Base-by-base conservation (phyloP, 1,140 invertebrate genomes). In the Drosophila repleta region DNA sequence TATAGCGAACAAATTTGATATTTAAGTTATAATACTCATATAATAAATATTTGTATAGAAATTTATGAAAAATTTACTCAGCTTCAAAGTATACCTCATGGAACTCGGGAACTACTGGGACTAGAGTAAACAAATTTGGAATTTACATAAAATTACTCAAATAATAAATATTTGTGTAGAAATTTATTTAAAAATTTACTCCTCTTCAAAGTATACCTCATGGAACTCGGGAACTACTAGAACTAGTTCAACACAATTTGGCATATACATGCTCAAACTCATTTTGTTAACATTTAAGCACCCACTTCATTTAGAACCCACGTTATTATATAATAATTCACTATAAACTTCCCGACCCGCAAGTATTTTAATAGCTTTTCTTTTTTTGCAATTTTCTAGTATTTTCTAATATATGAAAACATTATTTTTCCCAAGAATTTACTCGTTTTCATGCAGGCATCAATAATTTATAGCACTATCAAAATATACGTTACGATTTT, bases 401-500 rank as follows among this genome's bases (percentile, higher is more conserved):
- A 62, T 73, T 79, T 62, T 61, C 32, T 17, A 18, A 15, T 60
- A 75, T 77, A 87, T 87, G 55, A 65, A 74, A 87, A 78, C 26
- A 29, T 1, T 58, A 51, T 69, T 62, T 57, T 78, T 69, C 46
- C 37, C 26, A 68, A 62, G 60, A 78, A 81, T 57, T 53, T 45
- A 39, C 49, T 60, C 41, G 6, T 67, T 64, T 76, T 68, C 48
- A 87, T 87, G 83, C 82, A 69, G 82, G 82, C 66, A 65, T 61
- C 21, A 13, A 81, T 82, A 77, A 84, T 74, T 51, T 39, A 52
- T 21, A 1, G 8, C 13, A 51, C 41, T 52, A 37, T 24, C 32
- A 32, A 56, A 76, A 85, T 82, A 87, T 79, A 87, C 83, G 79
- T 87, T 87, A 88, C 78, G 8, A 76, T 13, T 29, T 51, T 2